Evolutionary conservation across 1,140 invertebrate genomes (phyloP).

Genomic region (Paralvinella palmiformis): DNA sequence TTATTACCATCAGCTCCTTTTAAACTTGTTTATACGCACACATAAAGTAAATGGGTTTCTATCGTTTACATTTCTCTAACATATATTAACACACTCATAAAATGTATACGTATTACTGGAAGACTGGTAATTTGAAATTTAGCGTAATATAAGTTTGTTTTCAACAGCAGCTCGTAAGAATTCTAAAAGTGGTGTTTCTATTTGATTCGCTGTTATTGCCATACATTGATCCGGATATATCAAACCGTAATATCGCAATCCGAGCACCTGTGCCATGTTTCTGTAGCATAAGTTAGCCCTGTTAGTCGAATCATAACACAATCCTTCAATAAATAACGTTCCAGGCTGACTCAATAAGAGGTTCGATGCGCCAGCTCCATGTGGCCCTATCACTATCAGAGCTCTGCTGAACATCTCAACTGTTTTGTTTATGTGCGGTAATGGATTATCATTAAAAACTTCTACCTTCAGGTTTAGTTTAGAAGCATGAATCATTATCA

Average conservation of each 20-base stretch:
- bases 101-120: too few relatives aligned
- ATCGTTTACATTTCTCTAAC: too few relatives aligned
- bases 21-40: too few relatives aligned
- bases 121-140: too few relatives aligned
- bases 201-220: neutral
- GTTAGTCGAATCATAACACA: neutral
- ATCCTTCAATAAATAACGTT: slow-evolving; percentile 12
- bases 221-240: neutral
- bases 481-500: neutral
- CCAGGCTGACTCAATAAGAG: slow-evolving; percentile 13
- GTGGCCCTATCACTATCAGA: slow-evolving; percentile 10
- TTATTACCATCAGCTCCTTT: too few relatives aligned
- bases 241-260: neutral
- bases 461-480: neutral
- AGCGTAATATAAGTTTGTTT: too few relatives aligned
- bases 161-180: too few relatives aligned
- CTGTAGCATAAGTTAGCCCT: neutral
- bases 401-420: neutral
- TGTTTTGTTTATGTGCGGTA: neutral
- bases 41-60: too few relatives aligned
- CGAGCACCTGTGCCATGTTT: neutral
- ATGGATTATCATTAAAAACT: neutral
- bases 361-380: slow-evolving; percentile 8
- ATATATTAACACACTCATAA: too few relatives aligned
- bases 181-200: too few relatives aligned